These are phyloP conservation scores for Hyperoodon ampullatus DNA, from an alignment of 2,113 vertebrate species.

Conservation along the genomic window DNA sequence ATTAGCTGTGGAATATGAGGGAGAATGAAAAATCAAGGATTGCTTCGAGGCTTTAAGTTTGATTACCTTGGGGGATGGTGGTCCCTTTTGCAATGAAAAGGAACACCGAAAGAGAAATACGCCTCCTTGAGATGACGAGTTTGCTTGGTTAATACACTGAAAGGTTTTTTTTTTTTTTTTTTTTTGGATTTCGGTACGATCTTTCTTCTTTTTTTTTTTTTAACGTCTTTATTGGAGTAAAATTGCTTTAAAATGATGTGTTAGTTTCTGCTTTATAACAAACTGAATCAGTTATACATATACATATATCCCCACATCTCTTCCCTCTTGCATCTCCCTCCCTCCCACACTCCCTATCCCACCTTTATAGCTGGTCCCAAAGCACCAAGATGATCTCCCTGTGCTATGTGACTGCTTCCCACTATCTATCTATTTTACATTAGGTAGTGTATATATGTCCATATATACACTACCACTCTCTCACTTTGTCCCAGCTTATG, in stretches of 20 bases:
- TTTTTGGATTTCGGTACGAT: too few relatives aligned
- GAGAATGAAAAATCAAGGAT: background rate
- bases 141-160: background rate
- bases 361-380: too few relatives aligned
- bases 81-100: background rate
- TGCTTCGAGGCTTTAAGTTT: background rate
- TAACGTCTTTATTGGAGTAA: background rate
- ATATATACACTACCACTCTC: too few relatives aligned
- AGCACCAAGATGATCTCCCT: too few relatives aligned
- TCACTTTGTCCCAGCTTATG: too few relatives aligned
- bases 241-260: background rate
- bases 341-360: background rate
- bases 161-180: background rate
- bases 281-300: background rate
- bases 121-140: background rate
- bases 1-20: background rate
- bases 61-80: background rate
- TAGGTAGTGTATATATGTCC: too few relatives aligned
- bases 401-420: too few relatives aligned
- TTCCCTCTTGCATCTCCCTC: background rate
- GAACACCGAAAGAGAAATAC: rapidly evolving
- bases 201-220: too few relatives aligned
- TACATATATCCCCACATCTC: background rate
- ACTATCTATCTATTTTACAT: too few relatives aligned
- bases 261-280: rapidly evolving